Percentiles rank a stretch among this genome's conserved stretches.
Evolutionary conservation across 2,113 vertebrate species (phyloP).

Genomic region (Lepus timidus): DNA sequence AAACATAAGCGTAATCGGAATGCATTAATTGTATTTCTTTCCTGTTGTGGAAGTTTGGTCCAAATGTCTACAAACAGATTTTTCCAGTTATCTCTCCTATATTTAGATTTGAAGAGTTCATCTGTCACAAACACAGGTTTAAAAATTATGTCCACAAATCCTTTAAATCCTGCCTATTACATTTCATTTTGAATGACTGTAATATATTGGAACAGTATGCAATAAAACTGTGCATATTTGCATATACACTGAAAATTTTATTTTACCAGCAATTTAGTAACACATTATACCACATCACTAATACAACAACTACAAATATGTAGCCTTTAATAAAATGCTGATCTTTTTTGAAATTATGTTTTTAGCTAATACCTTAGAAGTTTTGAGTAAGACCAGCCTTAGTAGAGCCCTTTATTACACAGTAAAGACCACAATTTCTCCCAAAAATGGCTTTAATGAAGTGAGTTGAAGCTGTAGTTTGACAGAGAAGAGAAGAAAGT

Average conservation of each 20-base stretch:
- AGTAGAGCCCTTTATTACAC: background rate
- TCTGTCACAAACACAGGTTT: slow-evolving; percentile 73
- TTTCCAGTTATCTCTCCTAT: slow-evolving; percentile 54
- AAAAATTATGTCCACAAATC: slow-evolving; percentile 64
- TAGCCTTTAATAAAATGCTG: slow-evolving; percentile 16
- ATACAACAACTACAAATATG: slow-evolving; percentile 23
- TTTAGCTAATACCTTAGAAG: slow-evolving; percentile 46
- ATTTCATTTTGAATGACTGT: slow-evolving; percentile 68
- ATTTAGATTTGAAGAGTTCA: slow-evolving; percentile 74
- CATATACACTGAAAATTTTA: slow-evolving; percentile 55
- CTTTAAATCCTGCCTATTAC: slow-evolving; percentile 58
- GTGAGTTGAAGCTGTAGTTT: background rate
- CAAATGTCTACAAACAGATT: slow-evolving; percentile 70
- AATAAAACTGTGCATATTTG: slow-evolving; percentile 62
- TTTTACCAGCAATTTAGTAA: slow-evolving; percentile 72
- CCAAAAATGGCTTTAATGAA: background rate
- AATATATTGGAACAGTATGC: slow-evolving; percentile 65
- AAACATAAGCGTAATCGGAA: slow-evolving; percentile 45
- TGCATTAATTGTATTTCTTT: slow-evolving; percentile 37
- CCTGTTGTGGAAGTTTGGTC: slow-evolving; percentile 57
- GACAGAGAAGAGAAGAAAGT: background rate
- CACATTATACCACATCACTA: slow-evolving; percentile 36
- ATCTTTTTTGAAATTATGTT: slow-evolving; percentile 56
- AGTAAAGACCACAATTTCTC: slow-evolving; percentile 14
- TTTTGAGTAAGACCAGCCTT: slow-evolving; percentile 31